Evolutionary conservation across 2,113 vertebrate genomes (phyloP).

Genomic region (Chionodraco myersi): DNA sequence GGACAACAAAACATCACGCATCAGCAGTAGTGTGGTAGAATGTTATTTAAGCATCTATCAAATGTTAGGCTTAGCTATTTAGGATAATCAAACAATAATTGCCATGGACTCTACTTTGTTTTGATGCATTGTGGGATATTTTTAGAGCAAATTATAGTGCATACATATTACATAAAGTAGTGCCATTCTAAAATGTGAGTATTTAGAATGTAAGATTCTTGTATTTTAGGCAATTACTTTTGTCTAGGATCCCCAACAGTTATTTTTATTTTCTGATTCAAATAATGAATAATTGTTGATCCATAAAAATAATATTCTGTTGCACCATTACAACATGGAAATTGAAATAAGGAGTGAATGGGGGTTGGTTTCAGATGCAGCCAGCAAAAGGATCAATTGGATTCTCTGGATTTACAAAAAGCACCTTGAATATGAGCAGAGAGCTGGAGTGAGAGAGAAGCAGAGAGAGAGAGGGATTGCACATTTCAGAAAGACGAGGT

Average conservation of each 20-base stretch:
- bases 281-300: neutral
- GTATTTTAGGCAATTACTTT: neutral
- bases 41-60: neutral
- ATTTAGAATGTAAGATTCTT: too few species aligned
- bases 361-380: neutral
- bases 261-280: neutral
- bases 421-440: neutral
- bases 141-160: neutral
- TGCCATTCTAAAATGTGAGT: neutral
- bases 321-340: neutral
- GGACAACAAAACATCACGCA: neutral
- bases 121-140: neutral
- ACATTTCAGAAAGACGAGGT: too few species aligned
- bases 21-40: neutral
- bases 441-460: neutral
- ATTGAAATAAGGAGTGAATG: neutral
- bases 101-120: neutral
- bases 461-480: too few species aligned
- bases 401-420: neutral
- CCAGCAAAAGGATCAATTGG: neutral
- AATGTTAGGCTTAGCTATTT: neutral
- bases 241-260: neutral
- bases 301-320: neutral
- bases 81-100: neutral
- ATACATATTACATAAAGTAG: neutral